phyloP scores from a whole-genome alignment of 2,888 invertebrate genomes.

The Yponomeuta cagnagella region DNA sequence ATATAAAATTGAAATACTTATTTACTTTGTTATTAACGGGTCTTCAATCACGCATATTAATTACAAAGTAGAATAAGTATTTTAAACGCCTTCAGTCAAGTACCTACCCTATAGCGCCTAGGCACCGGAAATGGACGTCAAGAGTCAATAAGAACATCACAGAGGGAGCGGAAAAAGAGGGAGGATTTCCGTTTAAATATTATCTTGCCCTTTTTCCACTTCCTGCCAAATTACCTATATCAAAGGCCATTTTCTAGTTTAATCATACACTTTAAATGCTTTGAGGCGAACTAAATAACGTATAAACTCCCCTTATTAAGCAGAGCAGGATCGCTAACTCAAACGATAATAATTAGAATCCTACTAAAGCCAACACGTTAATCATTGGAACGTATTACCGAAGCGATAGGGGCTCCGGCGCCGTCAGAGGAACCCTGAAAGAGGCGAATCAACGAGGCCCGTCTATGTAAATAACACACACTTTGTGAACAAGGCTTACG shows the following conservation, averaged over 20 bases:
- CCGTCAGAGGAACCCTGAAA: not conserved
- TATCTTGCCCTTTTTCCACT: not conserved
- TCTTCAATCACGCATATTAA: too few relatives aligned
- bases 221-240: not conserved
- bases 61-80: too few relatives aligned
- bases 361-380: not conserved
- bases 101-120: not conserved
- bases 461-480: conserved; percentile 17
- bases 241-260: not conserved
- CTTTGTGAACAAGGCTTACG: conserved; percentile 30
- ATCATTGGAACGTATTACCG: not conserved
- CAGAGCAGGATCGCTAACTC: not conserved
- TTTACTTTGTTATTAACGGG: too few relatives aligned
- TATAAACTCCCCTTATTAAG: conserved; percentile 1
- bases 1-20: too few relatives aligned
- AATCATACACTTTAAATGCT: not conserved
- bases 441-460: not conserved
- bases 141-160: not conserved
- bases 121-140: not conserved
- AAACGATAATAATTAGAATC: conserved; percentile 3
- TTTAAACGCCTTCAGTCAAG: too few relatives aligned
- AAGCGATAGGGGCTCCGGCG: not conserved
- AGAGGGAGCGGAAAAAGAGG: not conserved
- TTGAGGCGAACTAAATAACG: not conserved
- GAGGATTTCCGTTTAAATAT: not conserved